Evolutionary conservation across 2,888 invertebrate genomes (phyloP).

Genomic region (Taphrorychus bicolor): DNA sequence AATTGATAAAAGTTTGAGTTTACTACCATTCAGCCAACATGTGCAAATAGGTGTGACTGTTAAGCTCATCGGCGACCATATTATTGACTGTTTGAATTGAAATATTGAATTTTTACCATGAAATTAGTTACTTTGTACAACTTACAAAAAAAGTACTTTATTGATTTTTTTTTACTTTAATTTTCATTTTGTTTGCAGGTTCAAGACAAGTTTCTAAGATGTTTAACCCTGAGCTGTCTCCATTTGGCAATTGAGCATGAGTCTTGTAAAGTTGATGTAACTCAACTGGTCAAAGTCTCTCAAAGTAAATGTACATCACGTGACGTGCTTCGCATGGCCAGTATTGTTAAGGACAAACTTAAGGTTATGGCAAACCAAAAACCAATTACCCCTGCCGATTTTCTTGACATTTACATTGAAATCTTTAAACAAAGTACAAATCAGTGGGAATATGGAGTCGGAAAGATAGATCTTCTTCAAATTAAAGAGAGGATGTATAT

Average conservation of each 20-base stretch:
- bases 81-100: no score
- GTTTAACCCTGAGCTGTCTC: slow-evolving; percentile 86
- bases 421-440: slow-evolving; percentile 63
- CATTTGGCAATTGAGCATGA: slow-evolving; percentile 79
- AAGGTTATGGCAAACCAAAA: slow-evolving; percentile 63
- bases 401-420: slow-evolving; percentile 71
- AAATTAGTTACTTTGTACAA: no score
- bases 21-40: no score
- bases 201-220: slow-evolving; percentile 83
- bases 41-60: no score
- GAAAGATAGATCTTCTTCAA: slow-evolving; percentile 34
- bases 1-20: no score
- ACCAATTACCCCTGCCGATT: slow-evolving; percentile 69
- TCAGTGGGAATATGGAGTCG: slow-evolving; percentile 34
- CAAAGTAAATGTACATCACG: slow-evolving; percentile 85
- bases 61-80: no score
- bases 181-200: slow-evolving; percentile 57
- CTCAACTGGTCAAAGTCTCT: slow-evolving; percentile 70
- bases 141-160: no score
- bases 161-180: no score
- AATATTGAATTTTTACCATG: no score
- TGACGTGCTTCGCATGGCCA: slow-evolving; percentile 87
- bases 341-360: slow-evolving; percentile 80
- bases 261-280: slow-evolving; percentile 67
- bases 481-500: slow-evolving; percentile 54